Base-by-base conservation (phyloP, 2,113 vertebrate genomes). In the Pterocles orientalis region DNA sequence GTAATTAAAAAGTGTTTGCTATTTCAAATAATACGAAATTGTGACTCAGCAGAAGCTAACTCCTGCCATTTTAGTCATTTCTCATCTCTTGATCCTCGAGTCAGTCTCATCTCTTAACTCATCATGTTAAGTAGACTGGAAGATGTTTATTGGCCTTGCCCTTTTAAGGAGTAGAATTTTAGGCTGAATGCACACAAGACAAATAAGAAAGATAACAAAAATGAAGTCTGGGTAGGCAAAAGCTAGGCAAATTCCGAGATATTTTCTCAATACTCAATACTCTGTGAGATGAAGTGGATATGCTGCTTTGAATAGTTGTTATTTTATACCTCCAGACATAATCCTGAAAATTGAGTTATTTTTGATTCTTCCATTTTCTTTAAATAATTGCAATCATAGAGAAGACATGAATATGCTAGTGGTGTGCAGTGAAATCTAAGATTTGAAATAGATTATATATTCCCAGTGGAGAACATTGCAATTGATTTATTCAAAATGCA, bases 401-500 rank as follows among this genome's bases (percentile, higher is more conserved):
- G 41, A 61, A 85, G 48, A 50, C 34, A 50, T 82, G 81, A 89
- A 84, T 92, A 76, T 69, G 33, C 25, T 68, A 72, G 29, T 53
- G 17, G 29, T 41, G 47, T 61, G 81, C 53, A 91, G n/a, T n/a
- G 81, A 69, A 95, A 91, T 51, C 69, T 78, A 51, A 75, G 61
- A 75, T 95, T 72, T 79, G 57, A 89, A 65, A 41, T 23, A 78
- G 73, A 53, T 91, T 78, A 53, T 53, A 56, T 87, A 86, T 95
- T 95, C 89, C 53, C 47, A 57, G 65, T 72, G 61, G 61, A 87
- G 81, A 82, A 89, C 24, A 65, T 3, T 34, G 56, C 43, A 86
- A 39, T 36, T 92, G 89, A 95, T 95, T 91, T 85, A 91, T 82
- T 92, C 72, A 84, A 92, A 92, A 89, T 50, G 61, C 26, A 89